phyloP scores from a whole-genome alignment of 37 sponge, comb jelly and placozoan genomes.

The Petrosia ficiformis region DNA sequence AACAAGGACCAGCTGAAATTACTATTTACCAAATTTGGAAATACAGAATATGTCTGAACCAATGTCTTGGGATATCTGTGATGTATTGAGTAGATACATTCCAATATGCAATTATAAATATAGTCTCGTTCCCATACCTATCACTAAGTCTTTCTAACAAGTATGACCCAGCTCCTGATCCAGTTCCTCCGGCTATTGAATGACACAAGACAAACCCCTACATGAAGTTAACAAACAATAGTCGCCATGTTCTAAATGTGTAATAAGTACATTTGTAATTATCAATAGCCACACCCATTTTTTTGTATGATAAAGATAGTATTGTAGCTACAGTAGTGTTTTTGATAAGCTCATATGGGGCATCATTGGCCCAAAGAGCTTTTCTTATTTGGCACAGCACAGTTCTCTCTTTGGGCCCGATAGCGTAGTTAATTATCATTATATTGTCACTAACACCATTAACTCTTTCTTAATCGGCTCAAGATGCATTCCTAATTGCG shows the following conservation, averaged over 20 bases:
- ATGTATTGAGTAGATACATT: too few species aligned
- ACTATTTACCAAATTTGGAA: constrained; percentile 79
- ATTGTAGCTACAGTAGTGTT: background rate
- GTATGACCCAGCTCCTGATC: constrained; percentile 96
- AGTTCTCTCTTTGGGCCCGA: too few species aligned
- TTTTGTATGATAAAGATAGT: background rate
- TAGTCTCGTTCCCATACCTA: constrained; percentile 29
- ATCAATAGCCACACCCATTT: too few species aligned
- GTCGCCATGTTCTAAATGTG: background rate
- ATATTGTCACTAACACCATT: too few species aligned
- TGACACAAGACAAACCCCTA: constrained; percentile 96
- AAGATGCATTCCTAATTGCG: too few species aligned
- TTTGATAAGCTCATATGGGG: too few species aligned
- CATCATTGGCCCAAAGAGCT: too few species aligned
- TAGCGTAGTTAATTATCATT: too few species aligned
- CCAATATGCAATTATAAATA: background rate
- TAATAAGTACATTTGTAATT: too few species aligned
- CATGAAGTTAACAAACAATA: background rate
- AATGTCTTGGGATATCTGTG: constrained; percentile 95
- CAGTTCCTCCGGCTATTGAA: constrained; percentile 98
- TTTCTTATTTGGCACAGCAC: too few species aligned
- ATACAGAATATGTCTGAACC: constrained; percentile 97
- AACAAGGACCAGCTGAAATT: background rate
- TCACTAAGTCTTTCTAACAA: constrained; percentile 90
- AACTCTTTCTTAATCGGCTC: too few species aligned